A percentile compares a stretch with the other conserved stretches of the same genome.
These are phyloP conservation scores for Murina feae DNA, from an alignment of 2,113 vertebrate genomes.

Conservation along the genomic window DNA sequence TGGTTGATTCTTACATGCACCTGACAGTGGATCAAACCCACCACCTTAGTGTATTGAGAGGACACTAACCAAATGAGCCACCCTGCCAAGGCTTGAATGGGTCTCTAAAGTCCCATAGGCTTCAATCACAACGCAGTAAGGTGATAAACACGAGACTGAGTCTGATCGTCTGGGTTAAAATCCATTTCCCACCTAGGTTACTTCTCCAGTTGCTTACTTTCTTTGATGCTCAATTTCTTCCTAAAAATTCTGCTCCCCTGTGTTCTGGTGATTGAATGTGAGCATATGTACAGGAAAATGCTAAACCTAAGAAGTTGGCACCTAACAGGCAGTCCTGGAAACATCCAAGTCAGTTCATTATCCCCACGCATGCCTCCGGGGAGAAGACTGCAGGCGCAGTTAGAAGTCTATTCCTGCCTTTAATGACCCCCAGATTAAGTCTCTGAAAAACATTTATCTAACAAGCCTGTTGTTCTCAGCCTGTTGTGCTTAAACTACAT, in stretches of 20 bases:
- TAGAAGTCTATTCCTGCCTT: conserved; percentile 46
- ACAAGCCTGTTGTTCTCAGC: conserved; percentile 54
- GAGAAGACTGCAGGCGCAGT: conserved; percentile 28
- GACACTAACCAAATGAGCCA: not conserved
- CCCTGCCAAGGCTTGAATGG: not conserved
- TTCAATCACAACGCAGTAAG: too few species aligned
- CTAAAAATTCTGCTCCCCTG: not conserved
- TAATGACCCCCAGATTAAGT: conserved; percentile 48
- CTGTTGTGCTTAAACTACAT: conserved; percentile 1
- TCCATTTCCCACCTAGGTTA: not conserved
- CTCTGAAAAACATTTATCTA: conserved; percentile 11
- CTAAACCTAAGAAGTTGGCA: conserved; percentile 28
- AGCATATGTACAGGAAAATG: not conserved
- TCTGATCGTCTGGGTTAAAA: not conserved
- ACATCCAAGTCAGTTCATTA: conserved; percentile 26
- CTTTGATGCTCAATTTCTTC: not conserved
- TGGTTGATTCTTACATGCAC: not conserved
- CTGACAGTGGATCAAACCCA: not conserved
- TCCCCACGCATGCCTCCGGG: conserved; percentile 10
- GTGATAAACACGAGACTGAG: not conserved
- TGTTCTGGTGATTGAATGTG: not conserved
- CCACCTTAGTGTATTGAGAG: not conserved
- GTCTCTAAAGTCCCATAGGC: not conserved
- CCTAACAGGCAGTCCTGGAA: not conserved
- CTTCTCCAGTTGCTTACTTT: not conserved